Evolutionary conservation across 1,140 invertebrate species (phyloP).

Genomic region (Macrocentrus cingulum): DNA sequence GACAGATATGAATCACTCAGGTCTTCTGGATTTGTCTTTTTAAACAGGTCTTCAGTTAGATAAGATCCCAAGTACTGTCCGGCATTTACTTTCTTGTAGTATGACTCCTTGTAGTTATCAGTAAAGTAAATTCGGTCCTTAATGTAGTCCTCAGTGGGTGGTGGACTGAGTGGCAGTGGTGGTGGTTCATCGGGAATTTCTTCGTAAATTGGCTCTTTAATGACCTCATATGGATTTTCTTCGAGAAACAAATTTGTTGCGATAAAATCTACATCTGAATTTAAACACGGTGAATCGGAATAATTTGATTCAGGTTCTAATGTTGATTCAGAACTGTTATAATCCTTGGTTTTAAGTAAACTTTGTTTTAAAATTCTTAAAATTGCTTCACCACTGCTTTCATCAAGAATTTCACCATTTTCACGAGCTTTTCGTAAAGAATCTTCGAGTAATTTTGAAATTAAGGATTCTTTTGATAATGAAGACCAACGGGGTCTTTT

Average conservation of each 20-base stretch:
- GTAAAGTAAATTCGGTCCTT: slow-evolving; percentile 58
- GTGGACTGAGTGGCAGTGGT: slow-evolving; percentile 73
- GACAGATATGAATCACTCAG: slow-evolving; percentile 40
- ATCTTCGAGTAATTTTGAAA: slow-evolving; percentile 53
- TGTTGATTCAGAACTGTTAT: slow-evolving; percentile 47
- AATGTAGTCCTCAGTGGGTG: slow-evolving; percentile 58
- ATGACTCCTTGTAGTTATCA: slow-evolving; percentile 64
- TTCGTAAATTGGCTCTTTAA: slow-evolving; percentile 85
- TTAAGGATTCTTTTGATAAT: slow-evolving; percentile 47
- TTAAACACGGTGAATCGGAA: slow-evolving; percentile 49
- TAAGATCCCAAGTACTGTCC: slow-evolving; percentile 83
- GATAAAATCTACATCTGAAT: slow-evolving; percentile 50
- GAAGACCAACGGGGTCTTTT: slow-evolving; percentile 24
- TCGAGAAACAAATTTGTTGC: slow-evolving; percentile 55
- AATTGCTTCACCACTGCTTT: slow-evolving; percentile 52
- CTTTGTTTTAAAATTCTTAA: slow-evolving; percentile 53
- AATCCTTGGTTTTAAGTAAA: slow-evolving; percentile 47
- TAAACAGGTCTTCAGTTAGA: slow-evolving; percentile 74
- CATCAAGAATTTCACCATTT: slow-evolving; percentile 51
- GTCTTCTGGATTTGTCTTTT: slow-evolving; percentile 60
- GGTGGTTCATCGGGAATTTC: slow-evolving; percentile 81
- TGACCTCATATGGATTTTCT: slow-evolving; percentile 76
- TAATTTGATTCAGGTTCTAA: slow-evolving; percentile 44
- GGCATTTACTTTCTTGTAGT: slow-evolving; percentile 56
- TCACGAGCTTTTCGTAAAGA: slow-evolving; percentile 51